phyloP scores from a whole-genome alignment of 92 coral and sea anemone genomes.

The Metridium senile region DNA sequence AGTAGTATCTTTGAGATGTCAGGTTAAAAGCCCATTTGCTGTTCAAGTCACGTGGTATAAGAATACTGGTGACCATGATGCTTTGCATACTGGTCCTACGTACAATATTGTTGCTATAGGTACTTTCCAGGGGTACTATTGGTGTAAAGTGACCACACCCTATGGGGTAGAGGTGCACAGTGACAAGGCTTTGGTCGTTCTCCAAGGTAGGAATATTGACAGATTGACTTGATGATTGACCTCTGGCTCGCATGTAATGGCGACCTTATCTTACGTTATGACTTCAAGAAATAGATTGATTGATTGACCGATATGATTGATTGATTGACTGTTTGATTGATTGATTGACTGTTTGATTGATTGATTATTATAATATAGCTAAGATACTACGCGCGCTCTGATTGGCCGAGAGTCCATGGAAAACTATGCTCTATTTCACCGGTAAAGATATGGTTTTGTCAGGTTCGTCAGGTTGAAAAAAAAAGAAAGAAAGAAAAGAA shows the following conservation, averaged over 20 bases:
- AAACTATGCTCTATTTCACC: no score
- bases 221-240: not conserved
- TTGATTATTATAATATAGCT: not conserved
- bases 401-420: not conserved
- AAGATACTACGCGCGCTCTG: not conserved
- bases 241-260: not conserved
- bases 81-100: not conserved
- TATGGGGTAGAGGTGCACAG: slow-evolving; percentile 19
- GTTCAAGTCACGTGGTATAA: slow-evolving; percentile 64
- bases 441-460: not conserved
- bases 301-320: no score
- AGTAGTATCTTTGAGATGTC: slow-evolving; percentile 31
- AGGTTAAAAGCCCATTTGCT: slow-evolving; percentile 39
- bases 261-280: no score
- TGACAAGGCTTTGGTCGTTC: slow-evolving; percentile 35
- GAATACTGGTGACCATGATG: slow-evolving; percentile 24
- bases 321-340: no score
- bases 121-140: slow-evolving; percentile 53
- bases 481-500: not conserved
- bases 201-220: slow-evolving; percentile 40
- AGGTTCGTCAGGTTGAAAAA: not conserved
- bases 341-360: no score
- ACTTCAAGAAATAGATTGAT: no score
- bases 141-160: slow-evolving; percentile 47
- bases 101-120: slow-evolving; percentile 1